Evolutionary conservation across 1,140 invertebrate species (phyloP), one percentile per base, ranked within the genome.

Genomic region (Bactericera cockerelli): DNA sequence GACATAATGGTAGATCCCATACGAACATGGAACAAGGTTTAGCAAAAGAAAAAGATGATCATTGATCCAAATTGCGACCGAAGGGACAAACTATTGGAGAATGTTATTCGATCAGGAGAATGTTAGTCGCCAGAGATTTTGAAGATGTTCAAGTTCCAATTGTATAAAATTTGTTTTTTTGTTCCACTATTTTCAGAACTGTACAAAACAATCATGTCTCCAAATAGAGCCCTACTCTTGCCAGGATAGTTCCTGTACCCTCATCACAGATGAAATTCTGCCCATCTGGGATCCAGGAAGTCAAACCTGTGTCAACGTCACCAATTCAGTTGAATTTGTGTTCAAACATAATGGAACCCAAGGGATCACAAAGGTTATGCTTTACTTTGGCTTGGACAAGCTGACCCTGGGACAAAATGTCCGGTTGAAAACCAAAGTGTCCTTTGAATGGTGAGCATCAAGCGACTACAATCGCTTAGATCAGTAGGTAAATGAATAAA

Each of bases 281-380:
- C 54, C 56, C 14, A n/a, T 33, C 10, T 64, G 42, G 25, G 55
- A 62, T 28, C 19, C 16, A 28, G 25, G 42, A 1, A 49, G 16
- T 11, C 19, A 25, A 10, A 11, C 36, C n/a, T 65, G 64, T 57
- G 31, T 19, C 19, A 77, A 78, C 64, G 64, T 78, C 2, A 68
- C 78, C 10, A 72, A 73, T 61, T 68, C 65, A 33, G 58, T 82
- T 8, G 72, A 70, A 62, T 80, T 77, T 58, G 63, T 70, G 14
- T 68, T 82, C 61, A 63, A 67, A 61, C 79, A 81, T 61, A 79
- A 81, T 64, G 80, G 79, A 10, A 75, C 75, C 2, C 62, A 68
- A 21, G 81, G 81, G 2, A 72, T 81, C 22, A 63, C 64, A 1
- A 69, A 70, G 38, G 66, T 76, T 26, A 63, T 74, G 22, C 62